Percentiles rank a stretch among this genome's conserved stretches.
Evolutionary conservation across 2,797 vertebrate species (phyloP).

Genomic region (Catamblyrhynchus diadema): DNA sequence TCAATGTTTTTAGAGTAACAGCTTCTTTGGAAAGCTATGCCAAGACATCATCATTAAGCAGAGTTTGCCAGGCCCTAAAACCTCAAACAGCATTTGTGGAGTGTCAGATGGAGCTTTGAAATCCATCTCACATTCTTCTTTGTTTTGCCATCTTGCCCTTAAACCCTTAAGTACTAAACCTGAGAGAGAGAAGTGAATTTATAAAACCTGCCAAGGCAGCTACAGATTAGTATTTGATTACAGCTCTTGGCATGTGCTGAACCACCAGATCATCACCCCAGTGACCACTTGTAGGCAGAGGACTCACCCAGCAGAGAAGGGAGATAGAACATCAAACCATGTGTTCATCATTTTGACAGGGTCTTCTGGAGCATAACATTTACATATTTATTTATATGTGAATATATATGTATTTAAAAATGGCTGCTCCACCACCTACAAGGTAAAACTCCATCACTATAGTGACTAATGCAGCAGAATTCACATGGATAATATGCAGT

Average conservation of each 20-base stretch:
- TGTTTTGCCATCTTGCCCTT: background rate
- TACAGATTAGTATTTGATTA: background rate
- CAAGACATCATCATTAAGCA: slow-evolving; percentile 9
- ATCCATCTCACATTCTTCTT: background rate
- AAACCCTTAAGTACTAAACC: background rate
- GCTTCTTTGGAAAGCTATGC: slow-evolving; percentile 6
- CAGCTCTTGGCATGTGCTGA: background rate
- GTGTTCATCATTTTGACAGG: background rate
- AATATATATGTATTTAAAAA: background rate
- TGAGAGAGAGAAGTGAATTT: background rate
- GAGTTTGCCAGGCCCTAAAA: slow-evolving; percentile 21
- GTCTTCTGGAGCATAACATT: background rate
- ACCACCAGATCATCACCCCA: background rate
- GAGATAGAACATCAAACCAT: background rate
- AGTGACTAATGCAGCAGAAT: background rate
- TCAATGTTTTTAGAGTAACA: background rate
- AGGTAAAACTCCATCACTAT: background rate
- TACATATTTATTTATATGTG: background rate
- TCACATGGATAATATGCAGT: background rate
- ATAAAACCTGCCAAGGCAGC: background rate
- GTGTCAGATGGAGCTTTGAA: slow-evolving; percentile 11
- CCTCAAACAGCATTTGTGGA: slow-evolving; percentile 12
- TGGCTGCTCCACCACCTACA: background rate
- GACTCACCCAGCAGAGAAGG: background rate
- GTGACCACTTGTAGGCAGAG: background rate